These are phyloP conservation scores for Ecliptopera silaceata DNA, from an alignment of 2,888 invertebrate genomes.

Conservation along the genomic window DNA sequence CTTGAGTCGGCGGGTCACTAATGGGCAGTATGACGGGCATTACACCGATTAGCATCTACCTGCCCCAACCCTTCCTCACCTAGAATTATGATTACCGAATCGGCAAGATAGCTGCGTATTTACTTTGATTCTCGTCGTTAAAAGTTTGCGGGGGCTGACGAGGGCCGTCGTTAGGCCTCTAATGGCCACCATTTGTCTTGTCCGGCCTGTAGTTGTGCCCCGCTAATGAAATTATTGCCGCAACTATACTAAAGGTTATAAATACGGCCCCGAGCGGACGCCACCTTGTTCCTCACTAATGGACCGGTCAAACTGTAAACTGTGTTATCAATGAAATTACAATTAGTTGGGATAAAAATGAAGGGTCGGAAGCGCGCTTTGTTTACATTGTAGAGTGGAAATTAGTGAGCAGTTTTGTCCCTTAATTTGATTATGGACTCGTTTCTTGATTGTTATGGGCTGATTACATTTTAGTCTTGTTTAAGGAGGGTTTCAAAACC, in stretches of 20 bases:
- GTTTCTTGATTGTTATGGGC: slow-evolving; percentile 18
- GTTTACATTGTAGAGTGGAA: slow-evolving; percentile 56
- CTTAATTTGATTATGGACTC: slow-evolving; percentile 23
- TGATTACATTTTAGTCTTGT: slow-evolving; percentile 8
- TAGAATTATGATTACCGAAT: slow-evolving; percentile 77
- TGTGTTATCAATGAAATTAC: slow-evolving; percentile 83
- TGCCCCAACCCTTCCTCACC: slow-evolving; percentile 66
- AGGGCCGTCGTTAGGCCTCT: slow-evolving; percentile 80
- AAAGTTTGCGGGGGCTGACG: slow-evolving; percentile 79
- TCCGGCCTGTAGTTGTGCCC: slow-evolving; percentile 81
- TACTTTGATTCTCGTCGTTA: slow-evolving; percentile 83
- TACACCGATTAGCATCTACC: slow-evolving; percentile 56
- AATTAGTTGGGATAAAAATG: slow-evolving; percentile 80
- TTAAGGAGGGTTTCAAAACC: background rate
- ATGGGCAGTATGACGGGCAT: slow-evolving; percentile 46
- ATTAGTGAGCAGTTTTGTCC: slow-evolving; percentile 44
- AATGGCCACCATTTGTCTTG: slow-evolving; percentile 84
- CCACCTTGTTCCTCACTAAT: slow-evolving; percentile 81
- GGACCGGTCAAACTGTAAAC: slow-evolving; percentile 84
- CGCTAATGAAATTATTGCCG: slow-evolving; percentile 84
- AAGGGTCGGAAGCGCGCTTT: slow-evolving; percentile 72
- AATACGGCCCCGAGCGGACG: slow-evolving; percentile 76
- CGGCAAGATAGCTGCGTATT: slow-evolving; percentile 81
- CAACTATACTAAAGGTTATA: slow-evolving; percentile 82
- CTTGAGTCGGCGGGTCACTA: slow-evolving; percentile 25